Base-by-base conservation (phyloP, 1,140 invertebrate species). In the Mercenaria mercenaria region DNA sequence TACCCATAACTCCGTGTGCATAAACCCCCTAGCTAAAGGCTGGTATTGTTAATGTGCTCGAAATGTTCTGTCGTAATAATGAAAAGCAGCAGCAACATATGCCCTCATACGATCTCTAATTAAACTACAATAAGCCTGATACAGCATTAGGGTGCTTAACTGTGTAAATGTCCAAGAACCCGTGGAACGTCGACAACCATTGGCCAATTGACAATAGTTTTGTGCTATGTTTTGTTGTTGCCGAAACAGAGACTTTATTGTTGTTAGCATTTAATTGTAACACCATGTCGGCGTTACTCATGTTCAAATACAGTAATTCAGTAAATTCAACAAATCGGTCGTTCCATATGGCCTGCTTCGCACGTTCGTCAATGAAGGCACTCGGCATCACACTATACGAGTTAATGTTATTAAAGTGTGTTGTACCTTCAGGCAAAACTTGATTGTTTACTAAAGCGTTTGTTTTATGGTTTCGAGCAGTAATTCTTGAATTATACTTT, bases 311-410 rank as follows among this genome's bases (percentile, higher is more conserved):
- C 8, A 76, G n/a, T 26, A 76, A 76, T 1, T 41, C 37, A 43
- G 15, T n/a, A 39, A 76, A 29, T 50, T 76, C 72, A 39, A 76
- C 37, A 43, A 76, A 39, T 13, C 41, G 3, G 23, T 76, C 41
- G 37, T 76, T 76, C 72, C 72, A 76, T 11, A 76, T 76, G 26
- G 43, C 72, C 20, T 76, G 34, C 23, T 76, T 76, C 8, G n/a
- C 39, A 15, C 41, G 39, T 0, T 32, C 10, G 11, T 23, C 20
- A 2, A 76, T n/a, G 23, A 76, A 43, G 10, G 72, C 72, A 41
- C 72, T 6, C 2, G 39, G 39, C n/a, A 32, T 26, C 26, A 76
- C 39, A 20, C 29, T 76, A 43, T 76, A 76, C 4, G 61, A 32
- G 32, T 11, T 29, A 11, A 67, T 67, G 15, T 67, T 67, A 6